These are phyloP conservation scores for Zhuqinia jingwanae DNA, from an alignment of 2,888 invertebrate genomes.

Conservation along the genomic window DNA sequence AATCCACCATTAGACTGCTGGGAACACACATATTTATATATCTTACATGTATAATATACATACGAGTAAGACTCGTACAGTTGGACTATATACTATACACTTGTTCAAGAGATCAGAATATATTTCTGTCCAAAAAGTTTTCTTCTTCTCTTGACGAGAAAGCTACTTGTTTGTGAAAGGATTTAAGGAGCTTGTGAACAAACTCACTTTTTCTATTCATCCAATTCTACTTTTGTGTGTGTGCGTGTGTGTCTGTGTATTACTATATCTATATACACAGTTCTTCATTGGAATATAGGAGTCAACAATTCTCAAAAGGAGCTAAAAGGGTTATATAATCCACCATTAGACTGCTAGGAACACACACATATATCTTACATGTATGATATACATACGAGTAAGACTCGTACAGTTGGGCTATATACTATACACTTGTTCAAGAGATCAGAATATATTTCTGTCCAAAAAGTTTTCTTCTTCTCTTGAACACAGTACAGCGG, in stretches of 20 bases:
- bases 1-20: too few species aligned
- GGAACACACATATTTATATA: too few species aligned
- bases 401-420: too few species aligned
- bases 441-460: not conserved
- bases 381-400: too few species aligned
- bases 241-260: too few species aligned
- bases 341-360: too few species aligned
- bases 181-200: not conserved
- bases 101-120: not conserved
- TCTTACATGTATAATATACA: too few species aligned
- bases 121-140: constrained; percentile 16
- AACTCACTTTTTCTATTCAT: not conserved
- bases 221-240: not conserved
- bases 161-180: not conserved
- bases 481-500: not conserved
- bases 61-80: too few species aligned
- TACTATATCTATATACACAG: not conserved
- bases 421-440: too few species aligned
- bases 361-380: too few species aligned
- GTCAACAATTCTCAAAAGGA: not conserved
- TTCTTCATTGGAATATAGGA: not conserved
- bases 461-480: not conserved
- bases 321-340: not conserved
- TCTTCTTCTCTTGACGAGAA: not conserved
- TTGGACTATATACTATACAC: too few species aligned